Base-by-base conservation (phyloP, 2,797 vertebrate species). In the Ispidina picta region DNA sequence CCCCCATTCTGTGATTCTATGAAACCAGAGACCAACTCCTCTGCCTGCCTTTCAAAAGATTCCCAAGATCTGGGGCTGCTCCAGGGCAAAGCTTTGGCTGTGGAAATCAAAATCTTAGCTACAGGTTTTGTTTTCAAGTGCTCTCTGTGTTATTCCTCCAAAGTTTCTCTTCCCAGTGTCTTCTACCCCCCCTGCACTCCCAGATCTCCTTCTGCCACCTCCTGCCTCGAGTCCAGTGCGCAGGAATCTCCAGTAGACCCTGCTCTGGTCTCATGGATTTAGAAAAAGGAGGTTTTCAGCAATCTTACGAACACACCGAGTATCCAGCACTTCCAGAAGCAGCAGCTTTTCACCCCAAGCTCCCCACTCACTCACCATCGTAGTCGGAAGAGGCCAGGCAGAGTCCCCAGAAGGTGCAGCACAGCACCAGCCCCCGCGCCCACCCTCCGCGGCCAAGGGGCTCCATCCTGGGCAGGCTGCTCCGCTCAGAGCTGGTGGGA, bases 281-380 rank as follows among this genome's bases (percentile, higher is more conserved):
- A 41, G 39, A 49, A 54, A n/a, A 33, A 16, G 0, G 8, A 4
- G 21, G 2, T 26, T 78, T 52, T 14, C 9, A 29, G 48, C 28
- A 16, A 2, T 37, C 5, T 65, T 19, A 17, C 1, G 10, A 52
- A 63, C 12, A 5, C 21, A 26, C 54, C 12, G 8, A 54, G 23
- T 2, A 19, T 4, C 15, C n/a, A 29, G 6, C 3, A 4, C 25
- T 49, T 44, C 2, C 19, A 22, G 28, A 41, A 85, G 23, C 15
- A 74, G 26, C 72, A 37, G 0, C 19, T 77, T 55, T 33, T 25
- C 46, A 16, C 63, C 66, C 72, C 1, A 21, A 29, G n/a, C 3
- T 4, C 9, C 18, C 4, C n/a, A 96, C 96, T 97, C n/a, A 96
- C 97, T 97, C 92, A 97, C 96, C 92, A 3, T 97, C 97, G 0